Evolutionary conservation across 53 echinoderm and acorn worm genomes (phyloP).

Genomic region (Mesocentrotus franciscanus): DNA sequence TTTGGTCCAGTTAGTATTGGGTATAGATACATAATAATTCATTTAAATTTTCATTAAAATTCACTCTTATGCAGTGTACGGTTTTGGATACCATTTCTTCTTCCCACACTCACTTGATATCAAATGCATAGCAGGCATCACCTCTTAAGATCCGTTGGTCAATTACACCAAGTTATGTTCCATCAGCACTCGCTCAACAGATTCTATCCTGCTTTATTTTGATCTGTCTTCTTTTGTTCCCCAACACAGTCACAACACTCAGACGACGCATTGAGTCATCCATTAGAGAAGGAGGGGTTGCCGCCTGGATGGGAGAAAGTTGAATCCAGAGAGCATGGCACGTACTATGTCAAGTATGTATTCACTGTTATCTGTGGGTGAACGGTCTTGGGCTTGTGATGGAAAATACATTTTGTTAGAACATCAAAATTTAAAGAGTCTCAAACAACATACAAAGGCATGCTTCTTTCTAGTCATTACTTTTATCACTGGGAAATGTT

Average conservation of each 20-base stretch:
- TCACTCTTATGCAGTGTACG: too few relatives aligned
- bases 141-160: background rate
- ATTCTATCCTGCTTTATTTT: background rate
- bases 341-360: slow-evolving; percentile 97
- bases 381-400: background rate
- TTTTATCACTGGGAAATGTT: too few relatives aligned
- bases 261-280: slow-evolving; percentile 99
- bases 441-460: background rate
- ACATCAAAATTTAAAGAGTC: too few relatives aligned
- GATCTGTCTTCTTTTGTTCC: background rate
- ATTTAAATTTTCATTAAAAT: too few relatives aligned
- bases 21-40: too few relatives aligned
- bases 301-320: slow-evolving; percentile 98
- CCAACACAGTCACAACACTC: slow-evolving; percentile 90
- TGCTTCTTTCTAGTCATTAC: background rate
- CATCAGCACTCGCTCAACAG: background rate
- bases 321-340: slow-evolving; percentile 92
- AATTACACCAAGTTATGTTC: background rate
- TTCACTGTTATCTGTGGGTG: background rate
- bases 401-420: background rate
- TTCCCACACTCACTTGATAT: background rate
- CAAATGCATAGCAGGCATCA: background rate
- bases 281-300: slow-evolving; percentile 93
- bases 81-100: too few relatives aligned
- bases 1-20: too few relatives aligned